phyloP scores from a whole-genome alignment of 1,140 invertebrate genomes.

The Galleria mellonella region DNA sequence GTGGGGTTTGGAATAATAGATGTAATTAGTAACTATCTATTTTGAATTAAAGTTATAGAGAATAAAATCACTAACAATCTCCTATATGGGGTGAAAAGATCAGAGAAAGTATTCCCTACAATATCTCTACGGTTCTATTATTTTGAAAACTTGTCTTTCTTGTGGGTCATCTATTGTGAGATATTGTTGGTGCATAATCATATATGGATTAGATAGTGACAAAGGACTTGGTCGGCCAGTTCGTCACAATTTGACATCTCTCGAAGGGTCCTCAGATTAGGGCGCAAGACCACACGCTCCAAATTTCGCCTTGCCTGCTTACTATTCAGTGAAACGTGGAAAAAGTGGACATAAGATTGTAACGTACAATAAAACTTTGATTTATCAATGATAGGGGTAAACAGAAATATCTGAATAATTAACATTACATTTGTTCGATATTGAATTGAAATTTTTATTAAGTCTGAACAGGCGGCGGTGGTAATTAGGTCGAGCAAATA shows the following conservation, averaged over 20 bases:
- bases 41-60: conserved; percentile 33
- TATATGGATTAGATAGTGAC: conserved; percentile 53
- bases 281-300: conserved; percentile 20
- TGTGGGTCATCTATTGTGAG: conserved; percentile 43
- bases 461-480: too few relatives aligned
- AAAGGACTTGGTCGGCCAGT: conserved; percentile 40
- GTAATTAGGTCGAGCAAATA: too few relatives aligned
- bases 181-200: conserved; percentile 56
- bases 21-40: conserved; percentile 36
- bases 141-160: conserved; percentile 60
- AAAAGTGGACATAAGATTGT: conserved; percentile 12
- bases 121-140: conserved; percentile 48
- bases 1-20: conserved; percentile 20
- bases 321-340: conserved; percentile 5
- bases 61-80: conserved; percentile 35
- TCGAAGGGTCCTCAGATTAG: conserved; percentile 33
- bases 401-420: conserved; percentile 4
- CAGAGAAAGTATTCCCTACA: conserved; percentile 47
- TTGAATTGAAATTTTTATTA: too few relatives aligned
- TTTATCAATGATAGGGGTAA: conserved; percentile 1
- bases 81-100: conserved; percentile 38
- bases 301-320: conserved; percentile 20
- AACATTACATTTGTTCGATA: not conserved
- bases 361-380: conserved; percentile 8
- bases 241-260: conserved; percentile 55